phyloP scores from a whole-genome alignment of 30 jellyfish, hydroid and myxozoan genomes.

The Chrysaora quinquecirrha region DNA sequence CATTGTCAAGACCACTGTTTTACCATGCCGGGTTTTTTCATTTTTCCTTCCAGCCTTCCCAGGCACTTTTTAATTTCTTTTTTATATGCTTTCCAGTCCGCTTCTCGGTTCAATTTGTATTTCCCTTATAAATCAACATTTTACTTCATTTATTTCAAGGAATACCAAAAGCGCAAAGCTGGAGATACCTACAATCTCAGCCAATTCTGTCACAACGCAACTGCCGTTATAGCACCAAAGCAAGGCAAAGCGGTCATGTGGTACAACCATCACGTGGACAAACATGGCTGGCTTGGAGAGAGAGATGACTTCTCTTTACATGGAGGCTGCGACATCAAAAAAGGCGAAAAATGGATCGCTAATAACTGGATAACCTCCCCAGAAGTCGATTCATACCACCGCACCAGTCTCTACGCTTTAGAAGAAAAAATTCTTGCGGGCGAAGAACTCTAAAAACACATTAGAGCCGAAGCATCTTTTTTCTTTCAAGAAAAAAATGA shows the following conservation, averaged over 20 bases:
- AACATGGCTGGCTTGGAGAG: slow-evolving; percentile 97
- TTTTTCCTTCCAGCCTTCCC: too few species aligned
- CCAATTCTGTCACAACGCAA: slow-evolving; percentile 90
- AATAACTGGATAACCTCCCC: slow-evolving; percentile 98
- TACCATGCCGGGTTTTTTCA: too few species aligned
- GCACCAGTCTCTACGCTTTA: slow-evolving; percentile 85
- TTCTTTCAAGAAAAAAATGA: too few species aligned
- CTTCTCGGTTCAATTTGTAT: too few species aligned
- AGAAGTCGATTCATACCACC: slow-evolving; percentile 83
- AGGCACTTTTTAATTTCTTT: too few species aligned
- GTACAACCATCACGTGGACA: slow-evolving; percentile 94
- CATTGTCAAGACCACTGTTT: too few species aligned
- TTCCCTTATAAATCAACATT: too few species aligned
- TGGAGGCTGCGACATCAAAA: slow-evolving; percentile 95
- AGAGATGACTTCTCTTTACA: slow-evolving; percentile 82
- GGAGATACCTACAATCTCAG: slow-evolving; percentile 95
- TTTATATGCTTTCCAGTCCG: too few species aligned
- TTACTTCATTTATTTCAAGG: slow-evolving; percentile 69
- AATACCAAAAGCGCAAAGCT: slow-evolving; percentile 64
- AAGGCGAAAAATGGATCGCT: slow-evolving; percentile 97
- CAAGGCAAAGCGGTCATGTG: slow-evolving; percentile 98
- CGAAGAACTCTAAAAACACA: slow-evolving; percentile 19
- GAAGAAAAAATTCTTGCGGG: slow-evolving; percentile 67
- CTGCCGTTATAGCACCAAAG: slow-evolving; percentile 87
- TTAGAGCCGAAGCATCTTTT: too few species aligned